phyloP scores from a whole-genome alignment of 2,888 invertebrate species.

The Sesia apiformis region DNA sequence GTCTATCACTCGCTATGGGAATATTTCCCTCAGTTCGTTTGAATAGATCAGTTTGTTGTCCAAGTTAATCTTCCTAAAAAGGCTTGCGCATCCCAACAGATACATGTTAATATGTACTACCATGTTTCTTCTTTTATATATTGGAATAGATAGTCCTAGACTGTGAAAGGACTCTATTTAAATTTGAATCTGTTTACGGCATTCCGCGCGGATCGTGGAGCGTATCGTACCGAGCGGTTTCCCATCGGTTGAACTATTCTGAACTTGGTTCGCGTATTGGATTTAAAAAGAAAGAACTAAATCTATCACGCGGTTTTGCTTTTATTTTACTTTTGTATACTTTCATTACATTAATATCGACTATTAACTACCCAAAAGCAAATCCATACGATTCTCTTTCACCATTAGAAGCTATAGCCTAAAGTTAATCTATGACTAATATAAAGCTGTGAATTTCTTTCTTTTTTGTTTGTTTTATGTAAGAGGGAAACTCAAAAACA shows the following conservation, averaged over 20 bases:
- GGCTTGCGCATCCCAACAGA: background rate
- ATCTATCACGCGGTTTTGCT: no score
- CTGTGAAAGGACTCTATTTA: background rate
- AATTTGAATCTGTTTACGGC: conserved; percentile 5
- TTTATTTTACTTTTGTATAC: no score
- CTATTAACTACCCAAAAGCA: no score
- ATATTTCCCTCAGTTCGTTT: background rate
- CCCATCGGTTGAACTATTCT: background rate
- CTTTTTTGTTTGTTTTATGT: no score
- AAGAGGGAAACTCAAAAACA: no score
- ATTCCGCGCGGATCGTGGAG: conserved; percentile 9
- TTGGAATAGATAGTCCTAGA: background rate
- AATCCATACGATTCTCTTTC: no score
- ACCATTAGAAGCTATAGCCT: no score
- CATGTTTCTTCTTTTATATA: background rate
- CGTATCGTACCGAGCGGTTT: conserved; percentile 5
- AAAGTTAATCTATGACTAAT: no score
- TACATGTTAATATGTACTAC: background rate
- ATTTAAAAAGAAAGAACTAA: no score
- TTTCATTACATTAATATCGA: no score
- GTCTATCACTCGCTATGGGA: background rate
- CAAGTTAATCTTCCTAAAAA: background rate
- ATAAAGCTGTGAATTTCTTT: no score
- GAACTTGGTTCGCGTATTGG: background rate
- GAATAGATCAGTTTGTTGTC: background rate